Evolutionary conservation across 92 coral and sea anemone species (phyloP).

Genomic region (Actinernus sp.): DNA sequence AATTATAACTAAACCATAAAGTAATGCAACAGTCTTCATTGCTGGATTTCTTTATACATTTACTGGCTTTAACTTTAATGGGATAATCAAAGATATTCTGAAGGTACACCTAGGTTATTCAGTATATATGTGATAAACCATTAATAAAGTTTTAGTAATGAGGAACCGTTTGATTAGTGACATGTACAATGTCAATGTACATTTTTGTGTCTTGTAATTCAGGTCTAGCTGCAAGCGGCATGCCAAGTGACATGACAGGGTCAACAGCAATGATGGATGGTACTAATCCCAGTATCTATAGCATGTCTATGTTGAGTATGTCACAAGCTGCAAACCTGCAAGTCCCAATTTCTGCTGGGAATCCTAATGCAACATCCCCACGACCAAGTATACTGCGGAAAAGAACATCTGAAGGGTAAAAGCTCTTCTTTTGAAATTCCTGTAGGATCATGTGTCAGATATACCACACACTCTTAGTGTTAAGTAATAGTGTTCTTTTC

Average conservation of each 20-base stretch:
- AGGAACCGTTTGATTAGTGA: too few relatives aligned
- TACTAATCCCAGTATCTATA: constrained; percentile 37
- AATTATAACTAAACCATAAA: too few relatives aligned
- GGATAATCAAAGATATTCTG: too few relatives aligned
- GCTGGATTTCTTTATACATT: too few relatives aligned
- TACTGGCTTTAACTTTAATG: too few relatives aligned
- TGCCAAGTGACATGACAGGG: constrained; percentile 41
- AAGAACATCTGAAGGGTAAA: constrained; percentile 95
- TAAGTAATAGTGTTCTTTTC: not conserved
- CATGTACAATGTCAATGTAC: too few relatives aligned
- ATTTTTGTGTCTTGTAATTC: too few relatives aligned
- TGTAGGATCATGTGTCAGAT: not conserved
- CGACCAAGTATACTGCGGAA: constrained; percentile 97
- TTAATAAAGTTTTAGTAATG: too few relatives aligned
- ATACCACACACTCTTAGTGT: not conserved
- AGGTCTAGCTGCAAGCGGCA: constrained; percentile 48
- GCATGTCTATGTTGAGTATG: constrained; percentile 67
- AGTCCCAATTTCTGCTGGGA: constrained; percentile 71
- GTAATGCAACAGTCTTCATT: too few relatives aligned
- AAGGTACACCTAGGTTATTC: too few relatives aligned
- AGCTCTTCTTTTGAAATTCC: constrained; percentile 14
- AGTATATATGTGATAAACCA: too few relatives aligned
- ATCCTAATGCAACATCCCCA: constrained; percentile 96
- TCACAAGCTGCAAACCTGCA: constrained; percentile 64
- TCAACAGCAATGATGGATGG: constrained; percentile 62